These are phyloP conservation scores for Myotis lucifugus DNA, from an alignment of 2,113 vertebrate genomes.

Conservation along the genomic window DNA sequence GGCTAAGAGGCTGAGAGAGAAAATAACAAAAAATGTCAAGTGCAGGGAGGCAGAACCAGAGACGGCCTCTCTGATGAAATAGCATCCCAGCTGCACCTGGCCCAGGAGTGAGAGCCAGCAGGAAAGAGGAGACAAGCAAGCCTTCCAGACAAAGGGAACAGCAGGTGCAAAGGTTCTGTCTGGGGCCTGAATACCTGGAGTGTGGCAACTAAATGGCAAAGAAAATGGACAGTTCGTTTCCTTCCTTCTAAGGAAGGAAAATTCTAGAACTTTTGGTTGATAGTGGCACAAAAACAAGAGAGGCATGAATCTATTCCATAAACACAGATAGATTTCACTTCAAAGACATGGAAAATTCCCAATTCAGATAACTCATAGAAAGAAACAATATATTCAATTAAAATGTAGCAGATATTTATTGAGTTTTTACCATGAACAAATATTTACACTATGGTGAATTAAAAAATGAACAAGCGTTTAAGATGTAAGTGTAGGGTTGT, in stretches of 20 bases:
- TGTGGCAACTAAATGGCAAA: neutral
- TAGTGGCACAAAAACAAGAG: neutral
- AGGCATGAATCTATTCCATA: neutral
- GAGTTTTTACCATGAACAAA: neutral
- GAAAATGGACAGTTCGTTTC: neutral
- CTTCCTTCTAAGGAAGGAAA: neutral
- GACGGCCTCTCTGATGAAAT: neutral
- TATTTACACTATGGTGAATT: neutral
- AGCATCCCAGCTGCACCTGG: neutral
- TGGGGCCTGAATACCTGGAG: neutral
- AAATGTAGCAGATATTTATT: slow-evolving; percentile 14
- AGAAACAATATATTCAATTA: neutral
- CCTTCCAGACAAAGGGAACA: neutral
- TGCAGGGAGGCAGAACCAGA: neutral
- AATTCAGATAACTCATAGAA: neutral
- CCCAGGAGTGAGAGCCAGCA: neutral
- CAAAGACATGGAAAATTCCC: neutral
- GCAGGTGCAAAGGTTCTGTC: neutral
- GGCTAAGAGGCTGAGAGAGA: neutral
- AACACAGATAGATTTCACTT: neutral
- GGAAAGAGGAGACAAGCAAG: neutral
- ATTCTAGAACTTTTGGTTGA: slow-evolving; percentile 38
- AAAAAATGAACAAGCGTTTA: neutral
- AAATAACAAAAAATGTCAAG: neutral
- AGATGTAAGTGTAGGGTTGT: neutral